Conservation (phyloP, 2,797 vertebrate species). For the Labroides dimidiatus region DNA sequence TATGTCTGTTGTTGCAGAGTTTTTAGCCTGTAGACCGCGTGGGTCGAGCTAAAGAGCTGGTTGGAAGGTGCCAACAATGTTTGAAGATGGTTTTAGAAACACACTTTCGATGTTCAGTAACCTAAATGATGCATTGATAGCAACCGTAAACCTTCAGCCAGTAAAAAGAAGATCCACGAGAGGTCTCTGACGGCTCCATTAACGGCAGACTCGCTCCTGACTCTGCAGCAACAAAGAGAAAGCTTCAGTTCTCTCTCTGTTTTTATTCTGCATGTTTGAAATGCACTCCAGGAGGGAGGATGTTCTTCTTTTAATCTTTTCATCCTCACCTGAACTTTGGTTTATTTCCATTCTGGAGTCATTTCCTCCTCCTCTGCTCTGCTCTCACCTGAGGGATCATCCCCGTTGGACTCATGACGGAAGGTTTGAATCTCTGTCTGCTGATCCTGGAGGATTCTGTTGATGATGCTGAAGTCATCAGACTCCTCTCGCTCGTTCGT, state of each 20-base stretch:
- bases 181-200: slow-evolving; percentile 42
- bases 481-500: slow-evolving; percentile 8
- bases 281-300: slow-evolving; percentile 5
- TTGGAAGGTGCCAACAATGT: too few relatives aligned
- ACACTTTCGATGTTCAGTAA: too few relatives aligned
- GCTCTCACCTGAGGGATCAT: slow-evolving; percentile 4
- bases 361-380: not conserved
- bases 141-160: slow-evolving; percentile 1
- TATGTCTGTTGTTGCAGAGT: too few relatives aligned
- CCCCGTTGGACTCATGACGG: not conserved
- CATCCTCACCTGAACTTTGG: slow-evolving; percentile 10
- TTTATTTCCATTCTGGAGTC: not conserved
- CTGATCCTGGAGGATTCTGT: not conserved
- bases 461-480: slow-evolving; percentile 19
- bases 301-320: not conserved
- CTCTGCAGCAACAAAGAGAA: slow-evolving; percentile 52
- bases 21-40: too few relatives aligned
- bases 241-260: slow-evolving; percentile 36
- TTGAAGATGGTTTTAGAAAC: too few relatives aligned
- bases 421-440: slow-evolving; percentile 1
- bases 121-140: too few relatives aligned
- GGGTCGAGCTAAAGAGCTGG: too few relatives aligned
- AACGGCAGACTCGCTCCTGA: slow-evolving; percentile 30
- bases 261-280: slow-evolving; percentile 17
- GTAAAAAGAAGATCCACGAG: not conserved